Conservation (phyloP, 2,888 invertebrate genomes). For the Eugnorisma glareosa region DNA sequence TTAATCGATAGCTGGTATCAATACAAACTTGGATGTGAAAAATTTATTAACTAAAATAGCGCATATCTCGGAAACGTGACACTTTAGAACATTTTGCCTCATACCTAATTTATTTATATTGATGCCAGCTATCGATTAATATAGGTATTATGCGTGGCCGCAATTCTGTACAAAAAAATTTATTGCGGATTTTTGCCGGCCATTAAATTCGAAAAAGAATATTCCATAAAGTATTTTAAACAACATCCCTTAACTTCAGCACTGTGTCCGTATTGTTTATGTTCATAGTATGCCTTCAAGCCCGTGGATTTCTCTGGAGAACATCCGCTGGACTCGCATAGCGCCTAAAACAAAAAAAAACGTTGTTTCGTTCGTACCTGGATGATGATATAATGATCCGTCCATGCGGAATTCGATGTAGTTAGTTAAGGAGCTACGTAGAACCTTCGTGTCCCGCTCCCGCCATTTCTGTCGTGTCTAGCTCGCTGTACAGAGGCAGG, state of each 20-base stretch:
- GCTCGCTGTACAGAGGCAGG: conserved; percentile 37
- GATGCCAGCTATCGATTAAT: too few species aligned
- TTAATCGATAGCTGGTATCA: too few species aligned
- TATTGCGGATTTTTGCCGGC: too few species aligned
- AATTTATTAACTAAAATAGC: too few species aligned
- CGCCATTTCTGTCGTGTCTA: conserved; percentile 60
- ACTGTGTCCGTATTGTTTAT: neutral
- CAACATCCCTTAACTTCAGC: neutral
- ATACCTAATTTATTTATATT: too few species aligned
- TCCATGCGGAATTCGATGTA: conserved; percentile 86
- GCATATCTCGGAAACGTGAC: too few species aligned
- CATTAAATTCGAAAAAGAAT: too few species aligned
- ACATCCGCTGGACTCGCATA: conserved; percentile 17
- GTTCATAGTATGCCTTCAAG: neutral
- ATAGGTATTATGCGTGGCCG: too few species aligned
- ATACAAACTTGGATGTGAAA: too few species aligned
- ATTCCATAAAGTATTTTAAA: neutral
- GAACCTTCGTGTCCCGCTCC: conserved; percentile 64
- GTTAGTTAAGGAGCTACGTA: conserved; percentile 83
- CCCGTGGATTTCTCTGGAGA: neutral
- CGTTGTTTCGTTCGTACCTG: conserved; percentile 85
- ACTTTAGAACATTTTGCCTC: too few species aligned
- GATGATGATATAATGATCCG: conserved; percentile 82
- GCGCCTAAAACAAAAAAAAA: conserved; percentile 50
- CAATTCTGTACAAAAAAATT: too few species aligned